These are phyloP conservation scores for Actinopyga echinites DNA, from an alignment of 53 echinoderm and acorn worm genomes.

Conservation along the genomic window DNA sequence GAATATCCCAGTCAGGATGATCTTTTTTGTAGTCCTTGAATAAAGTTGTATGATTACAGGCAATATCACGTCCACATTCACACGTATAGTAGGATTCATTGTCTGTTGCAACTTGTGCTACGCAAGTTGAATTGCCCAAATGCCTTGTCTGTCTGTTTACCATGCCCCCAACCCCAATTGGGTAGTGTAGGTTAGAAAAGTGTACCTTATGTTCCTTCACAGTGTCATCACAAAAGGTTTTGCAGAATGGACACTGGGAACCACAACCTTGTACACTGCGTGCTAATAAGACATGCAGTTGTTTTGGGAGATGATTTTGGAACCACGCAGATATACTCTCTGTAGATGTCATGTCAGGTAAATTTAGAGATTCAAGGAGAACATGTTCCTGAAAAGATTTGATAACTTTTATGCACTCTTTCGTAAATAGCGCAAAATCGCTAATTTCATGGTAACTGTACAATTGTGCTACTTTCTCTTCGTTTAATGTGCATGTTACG, in stretches of 20 bases:
- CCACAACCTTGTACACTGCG: neutral
- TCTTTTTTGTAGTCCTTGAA: constrained; percentile 5
- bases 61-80: neutral
- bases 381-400: neutral
- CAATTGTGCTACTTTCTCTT: neutral
- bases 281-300: constrained; percentile 1
- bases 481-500: neutral
- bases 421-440: neutral
- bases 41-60: neutral
- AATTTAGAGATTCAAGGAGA: neutral
- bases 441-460: neutral
- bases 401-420: neutral
- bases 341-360: neutral
- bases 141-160: neutral
- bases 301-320: neutral
- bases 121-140: neutral
- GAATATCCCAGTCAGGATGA: neutral
- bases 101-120: neutral
- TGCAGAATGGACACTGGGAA: constrained; percentile 35
- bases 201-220: constrained; percentile 10
- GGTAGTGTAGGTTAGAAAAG: neutral
- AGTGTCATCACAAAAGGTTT: constrained; percentile 23
- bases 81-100: neutral
- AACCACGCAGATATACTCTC: neutral
- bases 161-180: neutral